These are phyloP conservation scores for Pteronotus mesoamericanus DNA, from an alignment of 2,797 vertebrate genomes.

Conservation along the genomic window DNA sequence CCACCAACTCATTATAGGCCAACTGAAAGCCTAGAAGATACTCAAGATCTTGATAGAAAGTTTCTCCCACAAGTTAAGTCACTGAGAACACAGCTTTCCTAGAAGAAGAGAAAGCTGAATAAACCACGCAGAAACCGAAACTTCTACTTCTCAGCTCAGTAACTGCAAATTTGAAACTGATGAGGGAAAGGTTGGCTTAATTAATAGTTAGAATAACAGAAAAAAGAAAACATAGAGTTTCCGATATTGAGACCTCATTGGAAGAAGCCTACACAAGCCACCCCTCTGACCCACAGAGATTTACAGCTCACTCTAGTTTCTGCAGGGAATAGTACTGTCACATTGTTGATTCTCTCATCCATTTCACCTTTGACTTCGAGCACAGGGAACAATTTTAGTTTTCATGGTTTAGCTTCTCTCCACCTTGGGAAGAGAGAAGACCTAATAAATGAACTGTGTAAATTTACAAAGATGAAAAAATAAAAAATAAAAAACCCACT, in stretches of 20 bases:
- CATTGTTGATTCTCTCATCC: neutral
- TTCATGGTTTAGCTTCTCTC: neutral
- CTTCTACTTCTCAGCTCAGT: neutral
- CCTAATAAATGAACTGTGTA: neutral
- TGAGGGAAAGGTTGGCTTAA: neutral
- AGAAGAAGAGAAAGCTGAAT: neutral
- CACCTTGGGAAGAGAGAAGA: neutral
- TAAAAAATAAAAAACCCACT: too few species aligned
- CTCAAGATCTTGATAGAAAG: neutral
- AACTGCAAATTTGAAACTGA: neutral
- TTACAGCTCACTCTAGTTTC: rapidly evolving
- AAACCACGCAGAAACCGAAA: neutral
- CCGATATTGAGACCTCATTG: neutral
- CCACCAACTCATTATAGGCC: neutral
- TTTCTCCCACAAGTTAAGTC: neutral
- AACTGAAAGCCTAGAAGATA: neutral
- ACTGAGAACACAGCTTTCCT: neutral
- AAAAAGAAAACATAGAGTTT: neutral
- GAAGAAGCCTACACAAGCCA: neutral
- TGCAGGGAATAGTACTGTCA: rapidly evolving
- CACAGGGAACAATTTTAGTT: neutral
- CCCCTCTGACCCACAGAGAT: rapidly evolving
- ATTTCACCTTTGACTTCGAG: neutral
- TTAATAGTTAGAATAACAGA: neutral
- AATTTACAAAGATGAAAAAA: neutral